These are phyloP conservation scores for Nymphicus hollandicus DNA, from an alignment of 2,113 vertebrate genomes.

Conservation along the genomic window DNA sequence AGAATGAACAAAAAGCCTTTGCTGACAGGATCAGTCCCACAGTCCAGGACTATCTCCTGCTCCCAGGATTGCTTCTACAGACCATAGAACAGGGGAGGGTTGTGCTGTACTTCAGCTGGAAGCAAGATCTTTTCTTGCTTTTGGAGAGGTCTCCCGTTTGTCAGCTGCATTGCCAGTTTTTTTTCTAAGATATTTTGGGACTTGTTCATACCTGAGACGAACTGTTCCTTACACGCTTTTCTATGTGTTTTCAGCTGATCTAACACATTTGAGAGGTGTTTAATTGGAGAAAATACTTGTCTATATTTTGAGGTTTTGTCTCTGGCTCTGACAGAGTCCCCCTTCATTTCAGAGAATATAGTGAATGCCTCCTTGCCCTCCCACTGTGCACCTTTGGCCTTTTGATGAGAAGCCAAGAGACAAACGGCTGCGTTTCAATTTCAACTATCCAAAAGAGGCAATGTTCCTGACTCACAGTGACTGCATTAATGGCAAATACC, in stretches of 20 bases:
- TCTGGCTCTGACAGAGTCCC: neutral
- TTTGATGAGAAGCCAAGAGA: slow-evolving; percentile 1
- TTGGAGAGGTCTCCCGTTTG: neutral
- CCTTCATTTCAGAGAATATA: neutral
- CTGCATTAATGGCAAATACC: neutral
- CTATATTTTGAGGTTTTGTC: neutral
- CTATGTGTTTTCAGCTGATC: neutral
- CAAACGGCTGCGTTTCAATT: neutral
- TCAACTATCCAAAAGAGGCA: neutral
- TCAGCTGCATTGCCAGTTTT: neutral
- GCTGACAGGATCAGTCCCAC: neutral
- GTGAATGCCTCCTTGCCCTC: neutral
- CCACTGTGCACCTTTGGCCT: neutral
- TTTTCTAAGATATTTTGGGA: neutral
- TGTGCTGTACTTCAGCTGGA: neutral
- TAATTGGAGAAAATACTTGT: slow-evolving; percentile 1
- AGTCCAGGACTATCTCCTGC: neutral
- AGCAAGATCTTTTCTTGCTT: neutral
- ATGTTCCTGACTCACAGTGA: neutral
- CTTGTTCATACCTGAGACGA: neutral
- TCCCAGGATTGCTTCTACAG: neutral
- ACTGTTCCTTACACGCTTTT: neutral
- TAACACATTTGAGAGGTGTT: neutral
- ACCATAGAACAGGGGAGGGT: neutral
- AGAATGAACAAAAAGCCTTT: neutral